Conservation (phyloP, 2,113 vertebrate genomes). For the Agapornis roseicollis region DNA sequence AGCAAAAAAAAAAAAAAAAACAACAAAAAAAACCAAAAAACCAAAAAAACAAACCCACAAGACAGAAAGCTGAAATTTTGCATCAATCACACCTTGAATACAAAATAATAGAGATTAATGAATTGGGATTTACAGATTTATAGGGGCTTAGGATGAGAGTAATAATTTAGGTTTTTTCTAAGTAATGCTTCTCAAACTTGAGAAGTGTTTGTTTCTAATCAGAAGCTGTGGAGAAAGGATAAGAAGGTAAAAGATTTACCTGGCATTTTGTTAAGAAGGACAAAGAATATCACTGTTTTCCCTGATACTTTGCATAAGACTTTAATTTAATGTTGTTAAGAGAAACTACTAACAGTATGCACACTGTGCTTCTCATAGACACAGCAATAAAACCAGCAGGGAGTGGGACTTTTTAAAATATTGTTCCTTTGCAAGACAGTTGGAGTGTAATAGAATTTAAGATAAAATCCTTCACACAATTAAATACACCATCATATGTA, state of each 20-base stretch:
- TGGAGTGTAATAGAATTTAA: not conserved
- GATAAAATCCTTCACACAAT: not conserved
- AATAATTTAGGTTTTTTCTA: not conserved
- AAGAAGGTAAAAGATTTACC: not conserved
- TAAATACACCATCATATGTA: not conserved
- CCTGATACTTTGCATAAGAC: conserved; percentile 22
- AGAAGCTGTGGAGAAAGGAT: not conserved
- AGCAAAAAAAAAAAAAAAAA: too few relatives aligned
- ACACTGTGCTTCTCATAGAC: not conserved
- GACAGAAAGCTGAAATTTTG: not conserved
- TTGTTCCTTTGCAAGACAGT: not conserved
- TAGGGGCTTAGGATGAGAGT: not conserved
- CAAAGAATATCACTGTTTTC: not conserved
- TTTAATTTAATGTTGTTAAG: conserved; percentile 40
- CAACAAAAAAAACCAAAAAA: too few relatives aligned
- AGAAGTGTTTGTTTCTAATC: not conserved
- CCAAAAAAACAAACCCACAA: too few relatives aligned
- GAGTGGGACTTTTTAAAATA: not conserved
- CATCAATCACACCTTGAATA: not conserved
- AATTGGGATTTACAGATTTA: not conserved
- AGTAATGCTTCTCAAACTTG: not conserved
- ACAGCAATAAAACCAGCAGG: conserved; percentile 28
- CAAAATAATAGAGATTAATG: not conserved
- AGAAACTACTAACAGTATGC: not conserved
- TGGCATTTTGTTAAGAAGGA: conserved; percentile 17